Percentiles rank a stretch among this genome's conserved stretches.
phyloP scores from a whole-genome alignment of 2,797 vertebrate genomes.

The Muscicapa comitata region DNA sequence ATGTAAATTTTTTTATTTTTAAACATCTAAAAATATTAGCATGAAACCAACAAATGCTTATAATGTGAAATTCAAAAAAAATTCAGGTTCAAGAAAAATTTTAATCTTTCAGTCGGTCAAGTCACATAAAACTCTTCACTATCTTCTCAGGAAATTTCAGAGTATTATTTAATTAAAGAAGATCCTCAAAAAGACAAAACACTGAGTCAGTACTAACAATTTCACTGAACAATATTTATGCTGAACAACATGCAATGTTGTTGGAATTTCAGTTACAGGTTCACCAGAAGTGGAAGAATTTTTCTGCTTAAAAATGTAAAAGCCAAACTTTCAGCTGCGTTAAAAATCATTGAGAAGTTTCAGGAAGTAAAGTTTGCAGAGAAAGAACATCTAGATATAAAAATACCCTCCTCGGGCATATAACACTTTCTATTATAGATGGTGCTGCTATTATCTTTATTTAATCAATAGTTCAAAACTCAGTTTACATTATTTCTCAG shows the following conservation, averaged over 20 bases:
- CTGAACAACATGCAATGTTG: neutral
- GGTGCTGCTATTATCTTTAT: neutral
- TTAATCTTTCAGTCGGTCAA: neutral
- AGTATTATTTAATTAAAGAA: neutral
- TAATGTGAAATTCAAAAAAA: neutral
- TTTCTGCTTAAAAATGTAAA: neutral
- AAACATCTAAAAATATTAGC: neutral
- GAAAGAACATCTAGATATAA: neutral
- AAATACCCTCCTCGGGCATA: neutral
- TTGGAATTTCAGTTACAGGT: no score
- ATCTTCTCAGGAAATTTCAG: neutral
- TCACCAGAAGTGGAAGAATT: neutral
- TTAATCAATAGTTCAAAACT: neutral
- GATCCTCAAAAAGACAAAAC: neutral
- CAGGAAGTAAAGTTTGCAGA: neutral
- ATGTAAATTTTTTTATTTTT: no score
- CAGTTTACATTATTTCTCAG: neutral
- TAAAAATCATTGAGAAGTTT: neutral
- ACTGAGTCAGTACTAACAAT: neutral
- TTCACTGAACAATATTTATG: neutral
- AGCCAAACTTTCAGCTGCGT: neutral
- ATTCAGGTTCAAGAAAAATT: neutral
- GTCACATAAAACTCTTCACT: neutral
- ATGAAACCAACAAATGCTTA: neutral
- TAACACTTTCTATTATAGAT: neutral